phyloP scores from a whole-genome alignment of 2,888 invertebrate species.

The Microctonus hyperodae region DNA sequence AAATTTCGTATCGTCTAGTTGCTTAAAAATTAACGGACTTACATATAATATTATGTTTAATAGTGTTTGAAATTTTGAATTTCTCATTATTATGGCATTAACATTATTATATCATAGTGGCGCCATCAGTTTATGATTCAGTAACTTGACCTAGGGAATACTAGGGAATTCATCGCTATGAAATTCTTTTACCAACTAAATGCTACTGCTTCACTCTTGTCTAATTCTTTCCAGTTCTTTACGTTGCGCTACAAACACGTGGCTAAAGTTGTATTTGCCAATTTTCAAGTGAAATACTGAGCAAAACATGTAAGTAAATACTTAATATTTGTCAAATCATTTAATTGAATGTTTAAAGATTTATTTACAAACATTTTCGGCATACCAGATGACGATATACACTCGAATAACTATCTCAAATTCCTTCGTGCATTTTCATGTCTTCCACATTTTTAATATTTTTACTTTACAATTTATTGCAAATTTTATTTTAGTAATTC shows the following conservation, averaged over 20 bases:
- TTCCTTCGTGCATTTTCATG: slow-evolving; percentile 26
- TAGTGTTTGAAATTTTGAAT: too few species aligned
- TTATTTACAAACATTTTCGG: slow-evolving; percentile 18
- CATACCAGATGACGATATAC: background rate
- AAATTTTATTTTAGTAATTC: background rate
- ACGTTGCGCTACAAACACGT: slow-evolving; percentile 56
- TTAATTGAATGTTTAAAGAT: slow-evolving; percentile 6
- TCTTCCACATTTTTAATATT: slow-evolving; percentile 5
- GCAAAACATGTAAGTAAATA: slow-evolving; percentile 47
- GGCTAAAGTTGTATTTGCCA: slow-evolving; percentile 51
- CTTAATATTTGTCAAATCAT: background rate
- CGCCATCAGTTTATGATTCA: background rate
- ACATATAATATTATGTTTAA: too few species aligned
- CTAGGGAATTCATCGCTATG: background rate
- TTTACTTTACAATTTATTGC: slow-evolving; percentile 1
- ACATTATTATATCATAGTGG: too few species aligned
- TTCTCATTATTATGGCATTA: too few species aligned
- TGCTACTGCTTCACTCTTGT: slow-evolving; percentile 27
- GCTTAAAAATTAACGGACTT: too few species aligned
- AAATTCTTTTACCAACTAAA: background rate
- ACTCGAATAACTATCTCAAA: background rate
- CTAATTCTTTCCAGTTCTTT: slow-evolving; percentile 52
- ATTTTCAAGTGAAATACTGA: slow-evolving; percentile 50
- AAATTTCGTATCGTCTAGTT: too few species aligned
- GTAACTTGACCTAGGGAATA: background rate